phyloP scores from a whole-genome alignment of 2,797 vertebrate genomes.

The Centropyge bicolor region DNA sequence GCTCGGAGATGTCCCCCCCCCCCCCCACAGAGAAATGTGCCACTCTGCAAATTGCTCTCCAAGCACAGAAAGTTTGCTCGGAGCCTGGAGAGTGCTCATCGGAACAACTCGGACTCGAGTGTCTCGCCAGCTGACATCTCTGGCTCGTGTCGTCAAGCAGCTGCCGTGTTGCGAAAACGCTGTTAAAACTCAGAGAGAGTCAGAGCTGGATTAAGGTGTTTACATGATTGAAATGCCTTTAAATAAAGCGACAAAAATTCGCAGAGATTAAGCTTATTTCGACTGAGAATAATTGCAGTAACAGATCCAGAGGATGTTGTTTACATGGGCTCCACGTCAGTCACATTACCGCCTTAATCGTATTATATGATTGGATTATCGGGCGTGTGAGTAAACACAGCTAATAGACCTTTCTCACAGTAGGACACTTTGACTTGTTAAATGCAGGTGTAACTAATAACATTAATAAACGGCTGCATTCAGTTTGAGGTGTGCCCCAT shows the following conservation, averaged over 20 bases:
- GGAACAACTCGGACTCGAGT: slow-evolving; percentile 3
- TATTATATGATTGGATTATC: slow-evolving; percentile 49
- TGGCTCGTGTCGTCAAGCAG: slow-evolving; percentile 11
- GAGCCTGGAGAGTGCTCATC: slow-evolving; percentile 14
- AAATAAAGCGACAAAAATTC: slow-evolving; percentile 34
- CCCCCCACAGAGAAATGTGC: background rate
- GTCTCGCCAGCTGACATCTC: slow-evolving; percentile 34
- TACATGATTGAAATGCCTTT: slow-evolving; percentile 14
- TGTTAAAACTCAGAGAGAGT: slow-evolving; percentile 16
- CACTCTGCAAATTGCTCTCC: slow-evolving; percentile 25
- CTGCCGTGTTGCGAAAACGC: background rate
- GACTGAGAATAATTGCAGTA: slow-evolving; percentile 25
- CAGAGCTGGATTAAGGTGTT: slow-evolving; percentile 43
- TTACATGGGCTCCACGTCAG: slow-evolving; percentile 42
- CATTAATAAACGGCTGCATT: slow-evolving; percentile 31
- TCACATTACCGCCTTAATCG: slow-evolving; percentile 41
- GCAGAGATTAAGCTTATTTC: slow-evolving; percentile 13
- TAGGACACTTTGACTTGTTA: slow-evolving; percentile 44
- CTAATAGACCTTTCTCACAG: slow-evolving; percentile 44
- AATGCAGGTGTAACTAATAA: slow-evolving; percentile 54
- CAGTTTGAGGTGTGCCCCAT: slow-evolving; percentile 1
- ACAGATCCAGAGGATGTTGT: slow-evolving; percentile 20
- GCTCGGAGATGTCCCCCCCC: background rate
- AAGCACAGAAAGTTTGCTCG: slow-evolving; percentile 26
- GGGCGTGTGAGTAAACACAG: slow-evolving; percentile 28